phyloP scores from a whole-genome alignment of 2,113 vertebrate species.

The Petrocephalus zakoni region DNA sequence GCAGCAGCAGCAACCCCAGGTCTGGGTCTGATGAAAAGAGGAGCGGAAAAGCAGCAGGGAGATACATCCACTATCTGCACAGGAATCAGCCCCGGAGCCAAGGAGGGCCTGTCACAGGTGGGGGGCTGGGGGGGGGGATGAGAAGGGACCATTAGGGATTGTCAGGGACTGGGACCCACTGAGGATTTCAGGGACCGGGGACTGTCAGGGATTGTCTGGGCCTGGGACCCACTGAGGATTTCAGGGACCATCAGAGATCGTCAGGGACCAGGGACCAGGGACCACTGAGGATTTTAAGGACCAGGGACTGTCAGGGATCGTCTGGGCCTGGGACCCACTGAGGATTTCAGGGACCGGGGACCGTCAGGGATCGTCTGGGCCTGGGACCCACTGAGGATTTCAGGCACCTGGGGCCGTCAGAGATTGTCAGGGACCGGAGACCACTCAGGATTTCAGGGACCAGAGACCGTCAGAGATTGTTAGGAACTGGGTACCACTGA shows the following conservation, averaged over 20 bases:
- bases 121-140: neutral
- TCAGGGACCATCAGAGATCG: too few relatives aligned
- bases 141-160: too few relatives aligned
- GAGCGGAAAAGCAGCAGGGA: neutral
- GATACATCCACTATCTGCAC: slow-evolving; percentile 13
- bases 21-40: slow-evolving; percentile 17
- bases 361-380: too few relatives aligned
- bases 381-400: too few relatives aligned
- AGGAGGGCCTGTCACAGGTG: neutral
- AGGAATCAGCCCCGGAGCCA: neutral
- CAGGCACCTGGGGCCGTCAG: too few relatives aligned
- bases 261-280: too few relatives aligned
- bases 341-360: neutral
- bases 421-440: neutral
- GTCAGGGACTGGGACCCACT: too few relatives aligned
- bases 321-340: neutral
- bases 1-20: neutral
- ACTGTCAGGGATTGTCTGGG: neutral
- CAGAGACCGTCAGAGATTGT: too few relatives aligned
- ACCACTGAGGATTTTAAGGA: too few relatives aligned
- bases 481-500: too few relatives aligned
- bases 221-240: neutral
- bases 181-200: too few relatives aligned
- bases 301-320: neutral
- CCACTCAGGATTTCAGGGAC: neutral